phyloP scores from a whole-genome alignment of 2,888 invertebrate species.

The Drosophila helvetica region DNA sequence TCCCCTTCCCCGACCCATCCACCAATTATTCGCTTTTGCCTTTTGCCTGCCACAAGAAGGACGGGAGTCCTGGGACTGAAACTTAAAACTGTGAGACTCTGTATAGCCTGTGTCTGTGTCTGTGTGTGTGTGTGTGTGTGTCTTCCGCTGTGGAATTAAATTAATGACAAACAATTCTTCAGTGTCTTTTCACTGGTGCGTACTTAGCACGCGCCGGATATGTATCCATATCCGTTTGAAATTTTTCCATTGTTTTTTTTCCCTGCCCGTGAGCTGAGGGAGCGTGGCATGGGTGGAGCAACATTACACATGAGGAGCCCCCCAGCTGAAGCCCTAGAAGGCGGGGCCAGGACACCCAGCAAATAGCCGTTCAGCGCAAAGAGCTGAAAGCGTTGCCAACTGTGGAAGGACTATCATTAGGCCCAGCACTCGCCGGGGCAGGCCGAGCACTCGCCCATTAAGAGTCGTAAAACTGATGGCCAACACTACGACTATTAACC shows the following conservation, averaged over 20 bases:
- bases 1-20: slow-evolving; percentile 1
- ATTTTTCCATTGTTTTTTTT: slow-evolving; percentile 60
- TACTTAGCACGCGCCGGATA: slow-evolving; percentile 65
- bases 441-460: slow-evolving; percentile 21
- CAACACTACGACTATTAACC: slow-evolving; percentile 44
- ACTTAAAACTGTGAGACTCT: slow-evolving; percentile 30
- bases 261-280: not conserved
- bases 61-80: slow-evolving; percentile 14
- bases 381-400: not conserved
- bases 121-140: slow-evolving; percentile 17
- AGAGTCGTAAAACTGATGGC: slow-evolving; percentile 55
- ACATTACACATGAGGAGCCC: not conserved
- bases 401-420: slow-evolving; percentile 43
- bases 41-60: slow-evolving; percentile 12
- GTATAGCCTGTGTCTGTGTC: not conserved
- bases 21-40: slow-evolving; percentile 34
- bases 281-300: too few relatives aligned
- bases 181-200: slow-evolving; percentile 56
- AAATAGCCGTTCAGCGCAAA: slow-evolving; percentile 21
- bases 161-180: slow-evolving; percentile 75
- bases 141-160: slow-evolving; percentile 64
- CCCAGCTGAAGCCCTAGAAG: slow-evolving; percentile 15
- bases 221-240: slow-evolving; percentile 65
- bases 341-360: slow-evolving; percentile 2
- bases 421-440: slow-evolving; percentile 2